Evolutionary conservation across 2,797 vertebrate genomes (phyloP), one percentile per base, ranked within the genome.

Genomic region (Phalanger gymnotis): DNA sequence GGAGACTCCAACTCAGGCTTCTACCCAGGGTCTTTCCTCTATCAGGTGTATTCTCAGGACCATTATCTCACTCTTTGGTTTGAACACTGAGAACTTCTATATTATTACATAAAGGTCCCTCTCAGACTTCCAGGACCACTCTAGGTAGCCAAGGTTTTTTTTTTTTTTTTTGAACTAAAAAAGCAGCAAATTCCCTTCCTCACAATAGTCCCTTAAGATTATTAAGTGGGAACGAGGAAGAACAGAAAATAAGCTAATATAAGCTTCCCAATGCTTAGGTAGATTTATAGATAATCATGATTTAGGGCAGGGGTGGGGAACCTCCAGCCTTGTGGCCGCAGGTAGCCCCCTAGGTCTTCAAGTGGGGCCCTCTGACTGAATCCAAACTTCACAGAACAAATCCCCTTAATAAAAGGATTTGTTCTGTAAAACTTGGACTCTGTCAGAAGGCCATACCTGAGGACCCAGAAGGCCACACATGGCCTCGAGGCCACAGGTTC

Each of bases 31-130:
- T n/a, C 91, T 95, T 47, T 25, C 19, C 22, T 81, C 9, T 5
- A 34, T 90, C 58, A 94, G 54, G 53, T 93, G 55, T 81, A 94
- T 66, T 96, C 22, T 92, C 52, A 12, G 96, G 16, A 34, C 14
- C 58, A 96, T 90, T 52, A 61, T 81, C 92, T 94, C 34, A 96
- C 55, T 94, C 95, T 96, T 19, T 91, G 91, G 56, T 22, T 96
- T 93, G 40, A 93, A 91, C 55, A 95, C 57, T 53, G 47, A 51
- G 34, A 52, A 6, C 16, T 97, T 94, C n/a, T 87, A 87, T 9
- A 94, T 30, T 92, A 19, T 27, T 95, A 93, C 25, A 90, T 54
- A 55, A 95, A 95, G 52, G 92, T 91, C 34, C 94, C 27, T 92
- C 6, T 40, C 19, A 73, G 66, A 40, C 34, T 56, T 98, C 57